Evolutionary conservation across 2,113 vertebrate genomes (phyloP), one percentile per base, ranked within the genome.

Genomic region (Scomber japonicus): DNA sequence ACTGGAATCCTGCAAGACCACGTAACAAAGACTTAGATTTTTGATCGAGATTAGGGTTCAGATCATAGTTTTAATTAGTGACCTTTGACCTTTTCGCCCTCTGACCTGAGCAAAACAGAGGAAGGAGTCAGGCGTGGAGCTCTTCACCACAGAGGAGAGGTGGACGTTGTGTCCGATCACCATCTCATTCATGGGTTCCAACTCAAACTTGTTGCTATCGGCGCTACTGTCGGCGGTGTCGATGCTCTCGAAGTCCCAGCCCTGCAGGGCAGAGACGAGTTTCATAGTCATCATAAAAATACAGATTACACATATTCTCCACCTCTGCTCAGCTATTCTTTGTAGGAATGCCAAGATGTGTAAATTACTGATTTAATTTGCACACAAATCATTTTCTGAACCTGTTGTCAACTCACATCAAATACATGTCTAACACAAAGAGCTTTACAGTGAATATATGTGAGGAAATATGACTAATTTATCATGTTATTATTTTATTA

Each of bases 51-150:
- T 40, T 14, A 51, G 19, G 14, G 24, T 3, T 9, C 11, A 2
- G 3, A n/a, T 55, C 6, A 19, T 45, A 1, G 9, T 35, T 59
- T 57, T 4, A 50, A 17, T 3, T 4, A 13, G 49, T 60, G 24
- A 74, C 14, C 13, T 71, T 60, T 57, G 49, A 49, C 2, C 2
- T 48, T 46, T 27, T 57, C 16, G 11, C 2, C 6, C 10, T 91
- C 86, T 81, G 57, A 99, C 98, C 96, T 99, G 98, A 90, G 97
- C 97, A 30, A 96, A 97, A 97, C 98, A 99, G 90, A 97, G 4
- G 3, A 93, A 94, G 30, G 95, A 92, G 76, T 94, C 96, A 0
- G 59, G 56, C 15, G 91, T 77, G 63, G 81, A 50, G 84, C 95
- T 94, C 95, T 95, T 96, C 82, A 96, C 95, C 93, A 97, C 91